phyloP scores from a whole-genome alignment of 2,113 vertebrate genomes.

The Micronycteris hirsuta region DNA sequence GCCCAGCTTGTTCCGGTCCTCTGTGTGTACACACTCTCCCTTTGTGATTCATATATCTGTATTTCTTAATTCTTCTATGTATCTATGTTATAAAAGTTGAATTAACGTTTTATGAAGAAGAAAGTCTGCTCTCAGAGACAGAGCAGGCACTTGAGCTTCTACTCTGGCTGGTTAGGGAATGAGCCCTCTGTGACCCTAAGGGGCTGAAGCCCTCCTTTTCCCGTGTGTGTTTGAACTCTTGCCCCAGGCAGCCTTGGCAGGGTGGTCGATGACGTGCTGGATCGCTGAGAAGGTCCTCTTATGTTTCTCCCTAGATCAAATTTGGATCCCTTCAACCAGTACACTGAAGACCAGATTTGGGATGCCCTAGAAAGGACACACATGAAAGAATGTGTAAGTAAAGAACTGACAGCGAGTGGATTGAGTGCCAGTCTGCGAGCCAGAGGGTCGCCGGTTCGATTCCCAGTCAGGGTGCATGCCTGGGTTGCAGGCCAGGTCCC shows the following conservation, averaged over 20 bases:
- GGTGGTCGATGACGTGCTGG: neutral
- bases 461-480: too few relatives aligned
- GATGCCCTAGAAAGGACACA: constrained; percentile 92
- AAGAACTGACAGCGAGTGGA: neutral
- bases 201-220: neutral
- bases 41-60: neutral
- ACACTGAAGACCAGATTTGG: constrained; percentile 92
- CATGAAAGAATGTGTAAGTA: constrained; percentile 97
- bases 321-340: constrained; percentile 91
- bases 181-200: neutral
- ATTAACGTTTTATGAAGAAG: neutral
- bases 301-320: constrained; percentile 84
- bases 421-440: too few relatives aligned
- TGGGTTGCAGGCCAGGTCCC: too few relatives aligned
- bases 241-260: neutral
- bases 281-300: constrained; percentile 32
- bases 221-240: neutral
- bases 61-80: neutral
- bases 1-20: neutral
- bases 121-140: neutral
- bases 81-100: neutral
- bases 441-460: too few relatives aligned
- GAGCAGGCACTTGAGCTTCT: neutral
- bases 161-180: neutral
- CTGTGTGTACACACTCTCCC: neutral